Evolutionary conservation across 2,113 vertebrate genomes (phyloP).

Genomic region (Paracanthobrama guichenoti): DNA sequence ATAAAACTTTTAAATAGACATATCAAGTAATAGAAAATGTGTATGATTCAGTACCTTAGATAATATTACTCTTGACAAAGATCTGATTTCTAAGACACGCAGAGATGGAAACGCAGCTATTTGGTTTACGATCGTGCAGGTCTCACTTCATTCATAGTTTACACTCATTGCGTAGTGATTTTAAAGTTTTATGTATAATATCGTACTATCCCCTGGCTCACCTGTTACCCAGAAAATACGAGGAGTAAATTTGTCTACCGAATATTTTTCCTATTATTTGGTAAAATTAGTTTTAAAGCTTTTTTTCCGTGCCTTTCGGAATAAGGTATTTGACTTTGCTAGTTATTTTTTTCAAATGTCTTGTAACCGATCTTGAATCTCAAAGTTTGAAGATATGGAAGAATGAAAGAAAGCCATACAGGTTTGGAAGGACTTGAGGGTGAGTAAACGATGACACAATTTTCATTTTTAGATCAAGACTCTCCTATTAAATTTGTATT

Average conservation of each 20-base stretch:
- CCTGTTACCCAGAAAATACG: background rate
- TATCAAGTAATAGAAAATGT: too few relatives aligned
- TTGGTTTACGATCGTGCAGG: background rate
- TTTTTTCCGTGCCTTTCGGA: background rate
- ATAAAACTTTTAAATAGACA: too few relatives aligned
- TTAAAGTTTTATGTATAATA: background rate
- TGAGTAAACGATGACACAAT: background rate
- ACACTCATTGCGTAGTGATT: background rate
- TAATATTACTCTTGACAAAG: background rate
- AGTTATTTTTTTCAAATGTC: background rate
- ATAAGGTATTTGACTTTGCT: background rate
- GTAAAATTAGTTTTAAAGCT: background rate
- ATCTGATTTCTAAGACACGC: background rate
- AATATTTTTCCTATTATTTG: background rate
- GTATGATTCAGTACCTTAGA: background rate
- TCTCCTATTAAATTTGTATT: background rate
- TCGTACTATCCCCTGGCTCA: background rate
- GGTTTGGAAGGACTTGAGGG: slow-evolving; percentile 16
- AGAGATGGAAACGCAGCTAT: background rate
- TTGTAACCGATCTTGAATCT: background rate
- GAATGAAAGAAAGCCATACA: background rate
- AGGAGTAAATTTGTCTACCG: background rate
- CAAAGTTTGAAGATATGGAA: background rate
- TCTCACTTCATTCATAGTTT: background rate
- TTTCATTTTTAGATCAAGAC: background rate